Conservation (phyloP, 2,797 vertebrate species). For the Hydrophis major region DNA sequence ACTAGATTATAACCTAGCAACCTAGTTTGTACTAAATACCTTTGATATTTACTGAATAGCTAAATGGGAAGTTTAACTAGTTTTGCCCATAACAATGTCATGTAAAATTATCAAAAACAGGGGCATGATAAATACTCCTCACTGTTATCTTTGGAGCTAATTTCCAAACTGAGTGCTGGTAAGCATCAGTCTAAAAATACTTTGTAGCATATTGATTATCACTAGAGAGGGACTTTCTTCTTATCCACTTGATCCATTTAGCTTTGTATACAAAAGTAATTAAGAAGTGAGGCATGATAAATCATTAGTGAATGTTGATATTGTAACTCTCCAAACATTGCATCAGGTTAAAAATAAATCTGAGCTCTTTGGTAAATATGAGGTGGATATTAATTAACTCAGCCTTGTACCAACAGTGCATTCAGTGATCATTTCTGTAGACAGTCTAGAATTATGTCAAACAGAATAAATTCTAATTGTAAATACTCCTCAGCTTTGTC, state of each 20-base stretch:
- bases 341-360: neutral
- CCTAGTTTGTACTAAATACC: conserved; percentile 26
- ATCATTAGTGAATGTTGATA: neutral
- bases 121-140: conserved; percentile 36
- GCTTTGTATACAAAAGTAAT: conserved; percentile 45
- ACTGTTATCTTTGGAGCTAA: conserved; percentile 43
- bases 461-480: neutral
- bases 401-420: neutral
- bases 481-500: neutral
- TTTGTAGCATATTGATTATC: conserved; percentile 49
- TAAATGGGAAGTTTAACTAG: conserved; percentile 40
- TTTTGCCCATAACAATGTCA: conserved; percentile 25
- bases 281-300: conserved; percentile 26
- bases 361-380: rapidly evolving
- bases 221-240: conserved; percentile 48
- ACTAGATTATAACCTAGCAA: neutral
- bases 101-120: conserved; percentile 17
- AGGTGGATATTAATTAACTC: neutral
- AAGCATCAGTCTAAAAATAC: conserved; percentile 45
- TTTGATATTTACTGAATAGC: conserved; percentile 39
- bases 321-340: neutral
- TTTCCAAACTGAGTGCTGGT: conserved; percentile 52
- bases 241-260: conserved; percentile 31
- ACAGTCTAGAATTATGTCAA: neutral
- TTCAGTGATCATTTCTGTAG: neutral